Percentiles rank a stretch among this genome's conserved stretches.
Evolutionary conservation across 2,888 invertebrate species (phyloP).

Genomic region (Limnephilus auricula): DNA sequence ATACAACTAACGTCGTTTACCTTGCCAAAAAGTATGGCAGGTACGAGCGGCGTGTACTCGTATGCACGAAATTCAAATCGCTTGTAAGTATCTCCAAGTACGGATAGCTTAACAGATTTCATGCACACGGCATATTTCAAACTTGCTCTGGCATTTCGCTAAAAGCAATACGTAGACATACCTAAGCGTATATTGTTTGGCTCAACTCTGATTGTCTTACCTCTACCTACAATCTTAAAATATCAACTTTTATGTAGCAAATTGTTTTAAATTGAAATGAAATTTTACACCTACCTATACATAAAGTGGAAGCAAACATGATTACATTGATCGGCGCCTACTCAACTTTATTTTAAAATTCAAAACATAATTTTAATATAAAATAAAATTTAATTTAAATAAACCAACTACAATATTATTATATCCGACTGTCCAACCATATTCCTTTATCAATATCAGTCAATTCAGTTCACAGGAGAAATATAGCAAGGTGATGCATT

Average conservation of each 20-base stretch:
- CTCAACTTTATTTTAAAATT: not conserved
- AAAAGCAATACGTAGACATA: too few relatives aligned
- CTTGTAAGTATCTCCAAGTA: too few relatives aligned
- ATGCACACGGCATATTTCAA: too few relatives aligned
- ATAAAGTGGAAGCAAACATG: not conserved
- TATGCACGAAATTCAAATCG: too few relatives aligned
- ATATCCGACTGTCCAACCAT: not conserved
- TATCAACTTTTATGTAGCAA: not conserved
- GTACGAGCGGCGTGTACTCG: too few relatives aligned
- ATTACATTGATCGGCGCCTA: not conserved
- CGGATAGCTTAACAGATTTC: too few relatives aligned
- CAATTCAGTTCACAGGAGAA: not conserved
- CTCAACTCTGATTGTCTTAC: too few relatives aligned
- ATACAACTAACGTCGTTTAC: too few relatives aligned
- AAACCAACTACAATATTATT: not conserved
- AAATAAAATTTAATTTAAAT: not conserved
- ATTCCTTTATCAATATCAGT: constrained; percentile 2
- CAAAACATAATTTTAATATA: not conserved
- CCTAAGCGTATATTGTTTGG: too few relatives aligned
- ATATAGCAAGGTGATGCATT: not conserved
- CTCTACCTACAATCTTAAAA: not conserved
- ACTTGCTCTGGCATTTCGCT: too few relatives aligned
- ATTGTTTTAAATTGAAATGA: not conserved
- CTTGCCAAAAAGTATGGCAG: too few relatives aligned
- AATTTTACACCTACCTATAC: not conserved